Base-by-base conservation (phyloP, 2,888 invertebrate genomes). In the Glomeris marginata region DNA sequence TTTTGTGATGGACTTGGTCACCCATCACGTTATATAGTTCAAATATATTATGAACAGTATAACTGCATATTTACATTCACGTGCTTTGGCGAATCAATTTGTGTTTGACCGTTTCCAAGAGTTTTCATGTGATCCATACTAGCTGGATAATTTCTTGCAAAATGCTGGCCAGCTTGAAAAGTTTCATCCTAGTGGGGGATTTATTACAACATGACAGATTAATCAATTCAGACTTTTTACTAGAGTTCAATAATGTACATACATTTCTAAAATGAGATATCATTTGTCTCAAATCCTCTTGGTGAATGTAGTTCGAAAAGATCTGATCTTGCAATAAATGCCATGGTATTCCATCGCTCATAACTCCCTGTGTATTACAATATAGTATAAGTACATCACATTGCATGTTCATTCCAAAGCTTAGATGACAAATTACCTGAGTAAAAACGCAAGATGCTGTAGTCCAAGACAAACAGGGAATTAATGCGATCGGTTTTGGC, bases 381-480 rank as follows among this genome's bases (percentile, higher is more conserved):
- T 22, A 15, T 38, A 72, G 69, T 58, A 54, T 1, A 54, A 46
- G 40, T 42, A 54, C 52, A 45, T 28, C 38, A 41, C 46, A 51
- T 16, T 22, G 21, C n/a, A 47, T 18, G 20, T 40, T 20, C 33
- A 48, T 44, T n/a, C n/a, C n/a, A n/a, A n/a, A n/a, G n/a, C n/a
- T n/a, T n/a, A n/a, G n/a, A n/a, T n/a, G n/a, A n/a, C n/a, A n/a
- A n/a, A n/a, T n/a, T n/a, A 83, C 84, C 72, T 84, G 78, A 41
- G 95, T 88, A 67, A 95, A 98, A 41, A 92, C 94, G 44, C 85
- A 80, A 1, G 95, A 86, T 10, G 97, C 97, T 8, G 95, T 92
- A 2, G 91, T 90, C 92, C 95, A 95, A 0, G 95, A 94, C 34
- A 98, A 73, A 64, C 95, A 97, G 41, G 98, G 97, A 18, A 95